Percentiles rank a stretch among this genome's conserved stretches.
Evolutionary conservation across 2,797 vertebrate genomes (phyloP).

Genomic region (Coracias cyanogaster): DNA sequence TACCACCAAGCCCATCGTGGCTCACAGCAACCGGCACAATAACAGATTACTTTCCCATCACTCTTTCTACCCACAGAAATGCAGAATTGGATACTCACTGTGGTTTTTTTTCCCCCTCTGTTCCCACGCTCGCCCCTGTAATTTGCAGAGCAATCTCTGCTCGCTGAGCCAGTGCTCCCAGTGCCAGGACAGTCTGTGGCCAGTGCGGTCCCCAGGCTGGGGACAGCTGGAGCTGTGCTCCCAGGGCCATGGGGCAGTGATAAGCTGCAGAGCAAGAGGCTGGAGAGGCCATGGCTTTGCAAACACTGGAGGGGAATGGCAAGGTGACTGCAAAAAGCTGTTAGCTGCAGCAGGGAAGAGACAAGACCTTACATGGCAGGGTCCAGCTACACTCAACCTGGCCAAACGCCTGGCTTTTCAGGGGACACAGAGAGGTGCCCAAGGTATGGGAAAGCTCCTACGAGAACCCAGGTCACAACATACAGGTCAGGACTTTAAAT

Average conservation of each 20-base stretch:
- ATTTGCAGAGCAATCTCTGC: neutral
- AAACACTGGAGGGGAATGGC: neutral
- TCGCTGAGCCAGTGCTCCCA: neutral
- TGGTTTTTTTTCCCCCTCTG: accelerated
- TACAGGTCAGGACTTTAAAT: neutral
- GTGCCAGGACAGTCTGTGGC: neutral
- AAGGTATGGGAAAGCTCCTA: neutral
- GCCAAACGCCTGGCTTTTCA: neutral
- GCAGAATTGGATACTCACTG: neutral
- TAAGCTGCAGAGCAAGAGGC: neutral
- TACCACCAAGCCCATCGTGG: neutral
- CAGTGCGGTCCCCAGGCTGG: neutral
- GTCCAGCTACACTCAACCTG: neutral
- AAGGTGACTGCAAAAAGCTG: neutral
- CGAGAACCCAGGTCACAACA: neutral
- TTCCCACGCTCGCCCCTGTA: neutral
- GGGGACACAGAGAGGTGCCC: neutral
- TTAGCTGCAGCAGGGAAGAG: neutral
- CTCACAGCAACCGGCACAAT: neutral
- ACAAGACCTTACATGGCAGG: neutral
- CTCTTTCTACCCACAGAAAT: constrained; percentile 34
- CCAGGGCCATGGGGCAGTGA: neutral
- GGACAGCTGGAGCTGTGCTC: neutral
- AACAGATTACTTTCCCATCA: neutral
- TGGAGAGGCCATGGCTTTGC: neutral